Percentiles rank a stretch among this genome's conserved stretches.
These are phyloP conservation scores for Acanthococcus lagerstroemiae DNA, from an alignment of 2,888 invertebrate genomes.

Conservation along the genomic window DNA sequence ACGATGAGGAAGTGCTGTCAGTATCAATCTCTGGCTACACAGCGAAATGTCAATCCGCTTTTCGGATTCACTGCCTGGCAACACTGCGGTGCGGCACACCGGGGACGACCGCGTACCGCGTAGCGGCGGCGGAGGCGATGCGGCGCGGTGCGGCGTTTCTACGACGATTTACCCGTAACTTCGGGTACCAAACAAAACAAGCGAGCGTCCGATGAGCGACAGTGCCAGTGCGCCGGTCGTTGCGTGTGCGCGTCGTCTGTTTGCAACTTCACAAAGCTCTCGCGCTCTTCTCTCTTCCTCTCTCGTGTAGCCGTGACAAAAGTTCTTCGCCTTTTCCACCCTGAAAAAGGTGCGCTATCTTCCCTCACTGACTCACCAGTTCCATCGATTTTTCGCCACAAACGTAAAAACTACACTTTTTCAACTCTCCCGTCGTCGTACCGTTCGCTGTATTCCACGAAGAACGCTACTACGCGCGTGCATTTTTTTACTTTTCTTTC, in stretches of 20 bases:
- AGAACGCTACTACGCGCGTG: slow-evolving; percentile 1
- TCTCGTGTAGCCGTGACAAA: too few species aligned
- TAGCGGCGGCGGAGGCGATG: not conserved
- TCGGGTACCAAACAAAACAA: too few species aligned
- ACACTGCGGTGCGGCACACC: too few species aligned
- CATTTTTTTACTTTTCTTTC: too few species aligned
- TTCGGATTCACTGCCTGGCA: slow-evolving; percentile 1
- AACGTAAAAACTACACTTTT: slow-evolving; percentile 22
- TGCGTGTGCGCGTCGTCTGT: slow-evolving; percentile 18
- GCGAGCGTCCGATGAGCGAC: not conserved
- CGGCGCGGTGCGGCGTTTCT: not conserved
- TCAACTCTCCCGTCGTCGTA: too few species aligned
- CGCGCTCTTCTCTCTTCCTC: too few species aligned
- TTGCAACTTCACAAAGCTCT: not conserved
- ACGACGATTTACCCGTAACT: too few species aligned
- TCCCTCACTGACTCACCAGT: slow-evolving; percentile 18
- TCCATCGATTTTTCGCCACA: slow-evolving; percentile 21
- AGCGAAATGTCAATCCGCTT: slow-evolving; percentile 14
- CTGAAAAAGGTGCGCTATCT: slow-evolving; percentile 20
- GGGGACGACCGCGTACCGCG: too few species aligned
- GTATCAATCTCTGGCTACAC: too few species aligned
- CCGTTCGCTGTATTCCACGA: not conserved
- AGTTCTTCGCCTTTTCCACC: not conserved
- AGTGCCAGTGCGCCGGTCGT: slow-evolving; percentile 23
- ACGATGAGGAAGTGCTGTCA: too few species aligned